Percentiles rank a stretch among this genome's conserved stretches.
Conservation (phyloP, 1,140 invertebrate genomes). For the Lycorma delicatula region DNA sequence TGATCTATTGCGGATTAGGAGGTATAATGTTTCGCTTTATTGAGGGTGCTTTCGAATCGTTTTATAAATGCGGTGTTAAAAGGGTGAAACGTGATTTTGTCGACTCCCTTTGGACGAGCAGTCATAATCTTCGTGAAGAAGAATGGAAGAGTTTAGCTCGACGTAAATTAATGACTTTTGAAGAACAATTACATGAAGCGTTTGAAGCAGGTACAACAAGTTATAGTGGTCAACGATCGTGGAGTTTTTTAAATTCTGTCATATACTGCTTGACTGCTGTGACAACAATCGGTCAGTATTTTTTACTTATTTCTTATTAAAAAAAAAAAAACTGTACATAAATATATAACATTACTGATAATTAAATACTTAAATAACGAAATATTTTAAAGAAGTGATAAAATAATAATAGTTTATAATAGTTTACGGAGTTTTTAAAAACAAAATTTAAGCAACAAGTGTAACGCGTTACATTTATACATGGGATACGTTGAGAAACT, state of each 20-base stretch:
- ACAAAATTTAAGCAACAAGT: no score
- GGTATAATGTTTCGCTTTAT: constrained; percentile 67
- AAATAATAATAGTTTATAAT: no score
- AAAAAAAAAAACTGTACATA: no score
- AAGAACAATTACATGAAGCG: constrained; percentile 73
- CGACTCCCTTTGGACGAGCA: constrained; percentile 66
- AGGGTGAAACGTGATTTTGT: constrained; percentile 77
- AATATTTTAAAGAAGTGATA: no score
- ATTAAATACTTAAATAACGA: no score
- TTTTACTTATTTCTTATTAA: no score
- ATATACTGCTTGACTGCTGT: constrained; percentile 86
- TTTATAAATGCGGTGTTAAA: constrained; percentile 80
- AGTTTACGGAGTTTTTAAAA: no score
- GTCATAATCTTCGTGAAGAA: constrained; percentile 70
- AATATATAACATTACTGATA: no score
- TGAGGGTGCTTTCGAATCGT: constrained; percentile 71
- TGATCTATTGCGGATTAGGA: constrained; percentile 67
- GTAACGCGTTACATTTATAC: no score
- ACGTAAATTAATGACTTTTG: constrained; percentile 71
- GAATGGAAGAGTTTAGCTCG: constrained; percentile 80
- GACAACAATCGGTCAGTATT: constrained; percentile 84
- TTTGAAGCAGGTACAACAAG: constrained; percentile 69
- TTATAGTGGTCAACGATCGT: constrained; percentile 74
- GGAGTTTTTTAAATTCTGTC: constrained; percentile 88
- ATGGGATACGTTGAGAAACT: no score